Percentiles rank a stretch among this genome's conserved stretches.
Evolutionary conservation across 1,140 invertebrate genomes (phyloP).

Genomic region (Battus philenor): DNA sequence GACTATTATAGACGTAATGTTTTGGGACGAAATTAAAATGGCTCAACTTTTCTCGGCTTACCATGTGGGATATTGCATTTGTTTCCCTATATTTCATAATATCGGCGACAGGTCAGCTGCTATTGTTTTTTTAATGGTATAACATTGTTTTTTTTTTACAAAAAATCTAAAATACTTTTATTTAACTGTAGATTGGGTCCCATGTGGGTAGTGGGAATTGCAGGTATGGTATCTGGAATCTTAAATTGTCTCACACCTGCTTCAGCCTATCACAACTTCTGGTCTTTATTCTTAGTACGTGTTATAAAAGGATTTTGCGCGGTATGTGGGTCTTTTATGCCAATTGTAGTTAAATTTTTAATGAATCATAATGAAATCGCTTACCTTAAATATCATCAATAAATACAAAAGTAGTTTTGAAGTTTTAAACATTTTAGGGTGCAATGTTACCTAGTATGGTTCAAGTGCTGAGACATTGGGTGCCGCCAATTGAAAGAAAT

Average conservation of each 20-base stretch:
- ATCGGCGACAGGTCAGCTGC: conserved; percentile 49
- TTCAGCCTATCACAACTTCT: conserved; percentile 76
- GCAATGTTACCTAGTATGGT: conserved; percentile 80
- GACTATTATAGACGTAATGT: conserved; percentile 42
- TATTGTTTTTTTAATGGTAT: background rate
- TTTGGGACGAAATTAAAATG: conserved; percentile 58
- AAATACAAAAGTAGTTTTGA: conserved; percentile 2
- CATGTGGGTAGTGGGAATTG: conserved; percentile 79
- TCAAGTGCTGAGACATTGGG: conserved; percentile 80
- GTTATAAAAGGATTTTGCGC: conserved; percentile 79
- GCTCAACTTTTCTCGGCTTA: conserved; percentile 52
- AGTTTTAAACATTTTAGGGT: conserved; percentile 59
- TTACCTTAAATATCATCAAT: background rate
- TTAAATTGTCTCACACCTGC: conserved; percentile 80
- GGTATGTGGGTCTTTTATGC: too few relatives aligned
- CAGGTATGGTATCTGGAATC: conserved; percentile 79
- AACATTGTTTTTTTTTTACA: too few relatives aligned
- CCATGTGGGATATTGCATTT: conserved; percentile 61
- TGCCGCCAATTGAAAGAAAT: conserved; percentile 77
- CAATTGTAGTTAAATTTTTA: too few relatives aligned
- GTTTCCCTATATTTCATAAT: conserved; percentile 65
- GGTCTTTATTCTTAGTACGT: conserved; percentile 75
- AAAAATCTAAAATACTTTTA: background rate
- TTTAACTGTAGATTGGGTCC: conserved; percentile 60
- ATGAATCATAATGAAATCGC: too few relatives aligned